These are phyloP conservation scores for Cantharis lateralis DNA, from an alignment of 2,888 invertebrate genomes.

Conservation along the genomic window DNA sequence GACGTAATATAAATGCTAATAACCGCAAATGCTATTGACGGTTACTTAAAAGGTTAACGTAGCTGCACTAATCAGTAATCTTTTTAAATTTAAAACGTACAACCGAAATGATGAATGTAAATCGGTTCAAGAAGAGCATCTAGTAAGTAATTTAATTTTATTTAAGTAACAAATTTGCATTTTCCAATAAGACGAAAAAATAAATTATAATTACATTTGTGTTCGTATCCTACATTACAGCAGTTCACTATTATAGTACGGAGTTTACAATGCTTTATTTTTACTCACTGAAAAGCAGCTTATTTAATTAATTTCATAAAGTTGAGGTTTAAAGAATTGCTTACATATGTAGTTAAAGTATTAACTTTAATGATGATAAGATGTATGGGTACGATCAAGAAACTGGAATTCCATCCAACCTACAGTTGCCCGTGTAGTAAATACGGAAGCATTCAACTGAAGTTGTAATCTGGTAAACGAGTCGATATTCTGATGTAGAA, in stretches of 20 bases:
- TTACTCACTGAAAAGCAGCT: background rate
- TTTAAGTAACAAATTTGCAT: background rate
- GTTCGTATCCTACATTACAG: background rate
- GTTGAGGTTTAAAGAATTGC: conserved; percentile 21
- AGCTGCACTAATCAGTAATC: conserved; percentile 49
- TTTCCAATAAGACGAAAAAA: background rate
- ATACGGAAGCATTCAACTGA: conserved; percentile 31
- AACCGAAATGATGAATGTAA: background rate
- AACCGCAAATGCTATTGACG: conserved; percentile 44
- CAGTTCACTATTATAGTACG: too few relatives aligned
- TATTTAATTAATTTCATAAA: conserved; percentile 27
- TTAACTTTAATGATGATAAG: conserved; percentile 25
- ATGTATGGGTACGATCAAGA: background rate
- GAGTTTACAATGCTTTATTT: too few relatives aligned
- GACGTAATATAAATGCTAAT: conserved; percentile 58
- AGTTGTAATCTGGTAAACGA: conserved; percentile 30
- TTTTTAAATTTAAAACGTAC: background rate
- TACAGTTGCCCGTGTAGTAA: conserved; percentile 2
- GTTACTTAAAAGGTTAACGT: conserved; percentile 52
- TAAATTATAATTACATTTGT: background rate
- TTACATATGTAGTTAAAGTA: conserved; percentile 26
- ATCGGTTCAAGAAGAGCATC: background rate
- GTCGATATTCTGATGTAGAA: conserved; percentile 24
- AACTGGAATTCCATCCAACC: background rate
- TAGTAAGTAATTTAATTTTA: conserved; percentile 1